phyloP scores from a whole-genome alignment of 2,888 invertebrate genomes.

The Drosophila subsilvestris region DNA sequence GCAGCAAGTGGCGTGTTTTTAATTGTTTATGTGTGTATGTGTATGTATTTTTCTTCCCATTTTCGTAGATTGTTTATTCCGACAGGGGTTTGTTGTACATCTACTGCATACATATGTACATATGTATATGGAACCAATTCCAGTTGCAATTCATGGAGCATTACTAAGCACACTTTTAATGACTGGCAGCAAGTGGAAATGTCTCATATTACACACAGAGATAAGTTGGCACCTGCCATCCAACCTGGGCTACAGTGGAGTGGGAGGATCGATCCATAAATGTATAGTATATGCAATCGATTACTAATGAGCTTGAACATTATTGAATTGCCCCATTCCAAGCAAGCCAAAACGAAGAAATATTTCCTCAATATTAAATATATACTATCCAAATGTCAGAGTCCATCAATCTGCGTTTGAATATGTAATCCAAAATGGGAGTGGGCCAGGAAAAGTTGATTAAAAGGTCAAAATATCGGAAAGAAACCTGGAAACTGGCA shows the following conservation, averaged over 20 bases:
- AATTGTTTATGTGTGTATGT: slow-evolving; percentile 44
- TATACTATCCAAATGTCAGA: slow-evolving; percentile 12
- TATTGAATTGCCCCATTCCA: slow-evolving; percentile 38
- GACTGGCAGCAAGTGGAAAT: slow-evolving; percentile 31
- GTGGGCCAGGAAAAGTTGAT: background rate
- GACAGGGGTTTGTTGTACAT: background rate
- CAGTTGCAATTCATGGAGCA: slow-evolving; percentile 26
- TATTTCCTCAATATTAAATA: background rate
- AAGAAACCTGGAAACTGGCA: background rate
- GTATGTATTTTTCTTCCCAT: slow-evolving; percentile 7
- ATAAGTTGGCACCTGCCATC: slow-evolving; percentile 36
- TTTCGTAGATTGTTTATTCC: too few relatives aligned
- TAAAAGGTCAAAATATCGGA: background rate
- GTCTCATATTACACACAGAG: slow-evolving; percentile 38
- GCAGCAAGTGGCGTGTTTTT: slow-evolving; percentile 65
- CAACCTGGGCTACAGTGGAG: background rate
- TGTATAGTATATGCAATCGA: slow-evolving; percentile 17
- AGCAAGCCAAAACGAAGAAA: slow-evolving; percentile 4
- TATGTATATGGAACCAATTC: background rate
- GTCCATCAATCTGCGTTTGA: slow-evolving; percentile 15
- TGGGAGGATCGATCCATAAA: slow-evolving; percentile 2
- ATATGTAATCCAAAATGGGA: background rate
- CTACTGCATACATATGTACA: background rate
- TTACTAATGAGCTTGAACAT: slow-evolving; percentile 42
- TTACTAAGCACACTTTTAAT: slow-evolving; percentile 25